Evolutionary conservation across 1,140 invertebrate species (phyloP).

Genomic region (Batillaria attramentaria): DNA sequence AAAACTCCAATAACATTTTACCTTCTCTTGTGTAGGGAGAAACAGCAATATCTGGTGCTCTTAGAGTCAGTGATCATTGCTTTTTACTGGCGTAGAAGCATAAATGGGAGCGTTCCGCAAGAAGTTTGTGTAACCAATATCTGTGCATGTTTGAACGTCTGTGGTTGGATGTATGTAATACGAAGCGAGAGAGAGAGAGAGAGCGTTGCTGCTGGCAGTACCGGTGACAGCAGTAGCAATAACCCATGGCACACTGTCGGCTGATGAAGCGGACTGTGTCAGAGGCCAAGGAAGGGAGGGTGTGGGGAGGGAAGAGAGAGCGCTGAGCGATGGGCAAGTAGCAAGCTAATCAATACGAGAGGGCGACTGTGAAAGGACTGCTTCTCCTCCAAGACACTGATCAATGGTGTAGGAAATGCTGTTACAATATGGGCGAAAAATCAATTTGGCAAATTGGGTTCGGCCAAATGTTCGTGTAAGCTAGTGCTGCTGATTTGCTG

Average conservation of each 20-base stretch:
- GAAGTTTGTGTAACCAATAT: too few species aligned
- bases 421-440: constrained; percentile 35
- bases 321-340: neutral
- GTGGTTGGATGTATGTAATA: too few species aligned
- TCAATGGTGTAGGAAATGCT: constrained; percentile 28
- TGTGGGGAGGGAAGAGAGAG: neutral
- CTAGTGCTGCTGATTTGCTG: constrained; percentile 18
- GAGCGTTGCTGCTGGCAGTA: neutral
- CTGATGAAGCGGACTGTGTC: constrained; percentile 9
- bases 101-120: too few species aligned
- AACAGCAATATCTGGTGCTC: too few species aligned
- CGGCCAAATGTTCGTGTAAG: constrained; percentile 31
- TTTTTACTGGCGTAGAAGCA: too few species aligned
- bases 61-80: too few species aligned
- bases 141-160: too few species aligned
- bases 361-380: neutral
- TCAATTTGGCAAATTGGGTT: constrained; percentile 36
- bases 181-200: neutral
- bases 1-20: too few species aligned
- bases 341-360: constrained; percentile 5
- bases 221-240: neutral
- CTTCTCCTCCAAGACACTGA: neutral
- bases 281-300: neutral
- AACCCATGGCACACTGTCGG: neutral
- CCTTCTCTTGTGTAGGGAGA: too few species aligned